These are phyloP conservation scores for Pomacea canaliculata DNA, from an alignment of 2,888 invertebrate genomes.

Conservation along the genomic window DNA sequence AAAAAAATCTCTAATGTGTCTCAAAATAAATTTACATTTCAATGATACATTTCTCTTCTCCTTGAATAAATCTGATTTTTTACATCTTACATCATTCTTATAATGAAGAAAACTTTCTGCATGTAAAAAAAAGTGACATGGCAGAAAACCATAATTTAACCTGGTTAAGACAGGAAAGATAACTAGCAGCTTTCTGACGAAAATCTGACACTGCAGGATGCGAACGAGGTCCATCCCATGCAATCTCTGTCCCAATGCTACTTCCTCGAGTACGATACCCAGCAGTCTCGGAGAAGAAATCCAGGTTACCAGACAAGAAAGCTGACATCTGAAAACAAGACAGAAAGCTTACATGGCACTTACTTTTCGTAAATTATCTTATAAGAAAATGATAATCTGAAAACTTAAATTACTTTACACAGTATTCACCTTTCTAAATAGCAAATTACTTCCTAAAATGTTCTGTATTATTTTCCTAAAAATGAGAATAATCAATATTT, in stretches of 20 bases:
- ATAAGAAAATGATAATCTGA: too few species aligned
- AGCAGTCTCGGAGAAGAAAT: constrained; percentile 59
- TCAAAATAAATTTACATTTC: too few species aligned
- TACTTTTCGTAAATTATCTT: too few species aligned
- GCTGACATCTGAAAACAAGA: constrained; percentile 55
- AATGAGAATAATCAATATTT: too few species aligned
- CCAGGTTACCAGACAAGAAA: constrained; percentile 61
- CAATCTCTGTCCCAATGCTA: constrained; percentile 45
- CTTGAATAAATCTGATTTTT: too few species aligned
- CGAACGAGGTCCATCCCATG: constrained; percentile 47
- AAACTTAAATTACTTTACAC: too few species aligned
- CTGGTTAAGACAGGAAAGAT: constrained; percentile 59
- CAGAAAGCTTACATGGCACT: background rate
- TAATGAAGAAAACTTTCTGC: too few species aligned
- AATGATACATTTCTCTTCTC: too few species aligned
- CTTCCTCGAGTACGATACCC: constrained; percentile 62
- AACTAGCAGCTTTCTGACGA: constrained; percentile 63
- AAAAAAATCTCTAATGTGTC: too few species aligned
- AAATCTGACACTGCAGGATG: constrained; percentile 62
- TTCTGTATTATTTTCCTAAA: too few species aligned
- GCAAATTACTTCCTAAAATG: background rate
- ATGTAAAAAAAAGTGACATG: too few species aligned
- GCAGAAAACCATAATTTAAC: constrained; percentile 39
- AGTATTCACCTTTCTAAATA: background rate
- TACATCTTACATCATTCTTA: too few species aligned